These are phyloP conservation scores for Plestiodon gilberti DNA, from an alignment of 2,113 vertebrate species.

Conservation along the genomic window DNA sequence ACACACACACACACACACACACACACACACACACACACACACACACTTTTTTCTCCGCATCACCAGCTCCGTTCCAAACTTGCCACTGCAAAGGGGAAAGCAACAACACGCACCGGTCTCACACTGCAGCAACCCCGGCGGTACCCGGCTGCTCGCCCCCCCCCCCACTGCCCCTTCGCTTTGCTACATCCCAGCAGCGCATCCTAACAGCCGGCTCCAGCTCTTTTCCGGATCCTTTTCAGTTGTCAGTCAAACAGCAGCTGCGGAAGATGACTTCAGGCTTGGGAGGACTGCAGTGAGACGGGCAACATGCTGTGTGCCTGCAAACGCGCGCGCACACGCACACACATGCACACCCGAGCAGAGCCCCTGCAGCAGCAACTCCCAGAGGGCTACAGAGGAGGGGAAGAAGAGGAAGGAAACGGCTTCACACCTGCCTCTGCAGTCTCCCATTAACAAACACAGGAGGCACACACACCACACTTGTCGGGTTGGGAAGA, in stretches of 20 bases:
- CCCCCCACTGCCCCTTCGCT: no score
- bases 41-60: not conserved
- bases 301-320: not conserved
- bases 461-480: no score
- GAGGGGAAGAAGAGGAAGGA: no score
- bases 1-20: no score
- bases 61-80: not conserved
- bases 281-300: slow-evolving; percentile 7
- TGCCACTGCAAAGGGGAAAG: not conserved
- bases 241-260: not conserved
- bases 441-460: not conserved
- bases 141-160: not conserved
- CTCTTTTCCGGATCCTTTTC: not conserved
- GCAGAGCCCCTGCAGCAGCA: not conserved
- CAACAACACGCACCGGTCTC: no score
- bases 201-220: no score
- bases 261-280: slow-evolving; percentile 14
- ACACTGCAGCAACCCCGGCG: not conserved
- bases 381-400: not conserved
- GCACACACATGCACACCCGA: not conserved
- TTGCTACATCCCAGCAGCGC: not conserved
- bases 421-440: not conserved
- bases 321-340: not conserved
- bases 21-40: not conserved
- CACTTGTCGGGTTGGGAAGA: no score